phyloP scores from a whole-genome alignment of 2,888 invertebrate genomes.

The Trichogramma evanescens region DNA sequence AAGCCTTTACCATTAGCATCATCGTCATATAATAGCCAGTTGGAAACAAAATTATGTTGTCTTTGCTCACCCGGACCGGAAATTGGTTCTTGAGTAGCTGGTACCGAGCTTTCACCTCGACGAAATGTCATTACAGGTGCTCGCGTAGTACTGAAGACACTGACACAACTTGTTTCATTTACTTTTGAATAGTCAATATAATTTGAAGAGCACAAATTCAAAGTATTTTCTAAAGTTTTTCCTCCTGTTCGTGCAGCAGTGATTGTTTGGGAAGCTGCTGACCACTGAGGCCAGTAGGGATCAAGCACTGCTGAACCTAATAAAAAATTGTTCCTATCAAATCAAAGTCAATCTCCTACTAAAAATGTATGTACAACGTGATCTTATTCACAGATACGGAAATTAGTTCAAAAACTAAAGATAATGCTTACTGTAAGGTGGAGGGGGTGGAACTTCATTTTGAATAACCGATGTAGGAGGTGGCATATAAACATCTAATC shows the following conservation, averaged over 20 bases:
- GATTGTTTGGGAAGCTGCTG: neutral
- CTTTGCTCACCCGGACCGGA: constrained; percentile 11
- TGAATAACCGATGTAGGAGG: neutral
- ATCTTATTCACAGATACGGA: neutral
- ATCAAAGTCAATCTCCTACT: neutral
- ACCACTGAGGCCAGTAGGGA: constrained; percentile 26
- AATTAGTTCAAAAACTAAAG: neutral
- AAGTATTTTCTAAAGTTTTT: constrained; percentile 18
- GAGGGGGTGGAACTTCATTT: neutral
- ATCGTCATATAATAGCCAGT: constrained; percentile 35
- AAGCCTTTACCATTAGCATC: neutral
- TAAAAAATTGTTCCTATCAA: neutral
- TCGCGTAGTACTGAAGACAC: constrained; percentile 33
- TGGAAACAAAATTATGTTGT: constrained; percentile 34
- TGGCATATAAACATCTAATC: constrained; percentile 4
- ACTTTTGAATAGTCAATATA: constrained; percentile 31
- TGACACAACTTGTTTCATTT: constrained; percentile 38
- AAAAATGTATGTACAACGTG: neutral
- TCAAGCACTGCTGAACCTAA: constrained; percentile 18
- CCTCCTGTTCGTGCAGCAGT: constrained; percentile 5
- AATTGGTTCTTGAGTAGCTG: neutral
- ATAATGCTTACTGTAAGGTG: constrained; percentile 6
- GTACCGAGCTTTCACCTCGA: constrained; percentile 7
- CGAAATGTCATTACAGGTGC: constrained; percentile 31
- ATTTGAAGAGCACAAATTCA: constrained; percentile 20